Base-by-base conservation (phyloP, 2,888 invertebrate species). In the Dicyrtomina minuta region DNA sequence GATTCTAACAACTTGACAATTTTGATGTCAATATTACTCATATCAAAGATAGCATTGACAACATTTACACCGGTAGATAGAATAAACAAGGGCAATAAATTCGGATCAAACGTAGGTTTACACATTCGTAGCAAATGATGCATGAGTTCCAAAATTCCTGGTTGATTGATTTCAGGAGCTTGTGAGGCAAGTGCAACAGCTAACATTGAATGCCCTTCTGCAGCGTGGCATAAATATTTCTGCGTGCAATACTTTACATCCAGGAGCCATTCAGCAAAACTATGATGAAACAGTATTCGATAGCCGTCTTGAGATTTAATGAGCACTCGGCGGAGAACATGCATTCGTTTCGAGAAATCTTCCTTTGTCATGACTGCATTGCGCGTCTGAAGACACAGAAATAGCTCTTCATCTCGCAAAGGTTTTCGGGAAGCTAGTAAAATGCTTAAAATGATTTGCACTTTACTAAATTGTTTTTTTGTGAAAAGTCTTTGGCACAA, bases 231-330 rank as follows among this genome's bases (percentile, higher is more conserved):
- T 74, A 96, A 85, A 82, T 94, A 97, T 78, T 94, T 91, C 78
- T 94, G 90, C 1, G 96, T 97, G 82, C 96, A 96, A 81, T 97
- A 96, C 82, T 97, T 97, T n/a, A 97, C 96, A 82, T 97, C 97
- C 66, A 93, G 84, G 76, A 97, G 83, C 97, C 97, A 97, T 80
- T 92, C 91, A 26, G 94, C 91, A 82, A 96, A 96, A 72, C 94
- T 95, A 81, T 93, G 93, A 82, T 97, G 96, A 83, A 96, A 96
- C 56, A 96, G 85, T 62, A 89, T 86, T 71, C 90, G 83, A 69
- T 86, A 85, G 33, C 73, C 75, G 44, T 74, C 17, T 33, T 68
- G 70, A 43, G 76, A 74, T 58, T 79, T 79, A n/a, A 86, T 83
- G 67, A 86, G 81, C n/a, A 86, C 87, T 81, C 88, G 87, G 65